Conservation (phyloP, 2,113 vertebrate species). For the Rallus limicola region DNA sequence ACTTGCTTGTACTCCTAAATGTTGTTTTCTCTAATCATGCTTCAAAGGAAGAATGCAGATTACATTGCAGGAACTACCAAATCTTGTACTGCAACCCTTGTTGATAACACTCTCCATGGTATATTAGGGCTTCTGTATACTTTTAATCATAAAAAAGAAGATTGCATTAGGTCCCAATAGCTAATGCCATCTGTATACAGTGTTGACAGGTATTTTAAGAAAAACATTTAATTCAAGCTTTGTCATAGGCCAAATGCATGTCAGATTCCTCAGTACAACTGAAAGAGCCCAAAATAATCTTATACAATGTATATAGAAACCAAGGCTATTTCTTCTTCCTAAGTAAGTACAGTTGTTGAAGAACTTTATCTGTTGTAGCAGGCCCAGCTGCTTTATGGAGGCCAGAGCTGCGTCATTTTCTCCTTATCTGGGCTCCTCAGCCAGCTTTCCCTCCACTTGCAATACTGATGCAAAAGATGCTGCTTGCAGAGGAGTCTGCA, state of each 20-base stretch:
- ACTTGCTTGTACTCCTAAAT: not conserved
- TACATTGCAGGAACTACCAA: not conserved
- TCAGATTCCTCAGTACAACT: not conserved
- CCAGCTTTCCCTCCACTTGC: not conserved
- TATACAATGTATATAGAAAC: not conserved
- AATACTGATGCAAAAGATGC: not conserved
- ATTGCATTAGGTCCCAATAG: not conserved
- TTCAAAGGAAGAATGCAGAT: not conserved
- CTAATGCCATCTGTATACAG: not conserved
- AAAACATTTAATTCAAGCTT: not conserved
- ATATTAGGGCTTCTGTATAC: accelerated
- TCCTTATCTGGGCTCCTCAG: not conserved
- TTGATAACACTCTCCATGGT: not conserved
- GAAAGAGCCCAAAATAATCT: not conserved
- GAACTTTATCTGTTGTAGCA: not conserved
- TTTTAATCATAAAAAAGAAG: not conserved
- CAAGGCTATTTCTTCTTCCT: not conserved
- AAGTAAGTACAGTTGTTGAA: not conserved
- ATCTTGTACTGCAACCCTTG: not conserved
- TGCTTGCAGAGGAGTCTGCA: not conserved
- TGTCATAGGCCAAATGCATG: not conserved
- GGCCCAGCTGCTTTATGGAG: not conserved
- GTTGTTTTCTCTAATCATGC: not conserved
- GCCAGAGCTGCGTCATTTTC: not conserved
- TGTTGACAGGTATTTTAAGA: not conserved